Evolutionary conservation across 2,888 invertebrate genomes (phyloP), one percentile per base, ranked within the genome.

Genomic region (Hydriomena furcata): DNA sequence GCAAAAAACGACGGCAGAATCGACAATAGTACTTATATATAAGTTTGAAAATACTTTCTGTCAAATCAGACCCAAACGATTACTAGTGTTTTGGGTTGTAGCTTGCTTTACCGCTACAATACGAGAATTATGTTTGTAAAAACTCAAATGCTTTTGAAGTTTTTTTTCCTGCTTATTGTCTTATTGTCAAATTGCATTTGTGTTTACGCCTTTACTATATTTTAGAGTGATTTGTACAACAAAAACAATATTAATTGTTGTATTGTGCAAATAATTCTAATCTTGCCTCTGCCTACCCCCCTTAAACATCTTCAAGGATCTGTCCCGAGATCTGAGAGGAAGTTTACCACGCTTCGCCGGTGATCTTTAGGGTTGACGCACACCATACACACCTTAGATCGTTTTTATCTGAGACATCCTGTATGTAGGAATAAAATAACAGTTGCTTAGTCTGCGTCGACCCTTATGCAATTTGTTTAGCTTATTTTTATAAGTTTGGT

Each of bases 111-210:
- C 35, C 7, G n/a, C n/a, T 7, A 11, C n/a, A 17, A 5, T 21
- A 11, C n/a, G 4, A 24, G 27, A 8, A 8, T 17, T 27, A 17
- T 13, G 13, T 37, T 38, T 38, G 38, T 27, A 11, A 38, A 27
- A 38, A 34, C 34, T 34, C 17, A 27, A 38, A 38, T 38, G 37
- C 37, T 38, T 38, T 27, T 31, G 31, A 21, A 10, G 8, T 21
- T 34, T 32, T 5, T 20, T 38, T 27, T 38, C 17, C 4, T 17
- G 2, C 17, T 8, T 20, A 20, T 10, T 5, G n/a, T 28, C 11
- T 11, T 38, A 5, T 38, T 20, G 7, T 35, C 21, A 35, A 32
- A 23, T 6, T 12, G 32, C 23, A 35, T 35, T 35, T 35, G 35
- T 21, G 35, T 35, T 35, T 31, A 12, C 5, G 10, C 7, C 6